These are phyloP conservation scores for Euleptes europaea DNA, from an alignment of 2,113 vertebrate species.

Conservation along the genomic window DNA sequence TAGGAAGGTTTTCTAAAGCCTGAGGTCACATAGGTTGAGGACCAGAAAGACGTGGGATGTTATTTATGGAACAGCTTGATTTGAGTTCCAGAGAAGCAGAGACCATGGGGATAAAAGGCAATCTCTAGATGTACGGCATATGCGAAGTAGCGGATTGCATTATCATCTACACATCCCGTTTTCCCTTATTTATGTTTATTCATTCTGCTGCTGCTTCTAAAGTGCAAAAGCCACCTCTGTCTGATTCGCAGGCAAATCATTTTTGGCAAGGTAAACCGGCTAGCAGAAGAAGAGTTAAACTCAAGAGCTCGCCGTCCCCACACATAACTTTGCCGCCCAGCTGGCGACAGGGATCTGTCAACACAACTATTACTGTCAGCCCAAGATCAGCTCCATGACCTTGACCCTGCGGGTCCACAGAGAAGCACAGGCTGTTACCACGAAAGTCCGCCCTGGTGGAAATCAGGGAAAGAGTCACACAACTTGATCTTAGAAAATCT, in stretches of 20 bases:
- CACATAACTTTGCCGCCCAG: constrained; percentile 75
- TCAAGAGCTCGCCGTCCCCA: constrained; percentile 51
- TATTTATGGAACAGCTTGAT: neutral
- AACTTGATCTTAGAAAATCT: constrained; percentile 42
- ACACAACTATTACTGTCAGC: constrained; percentile 93
- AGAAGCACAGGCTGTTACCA: constrained; percentile 74
- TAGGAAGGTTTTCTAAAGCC: neutral
- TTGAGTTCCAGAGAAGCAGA: neutral
- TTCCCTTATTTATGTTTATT: constrained; percentile 23
- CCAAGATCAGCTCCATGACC: constrained; percentile 77
- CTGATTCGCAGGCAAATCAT: constrained; percentile 3
- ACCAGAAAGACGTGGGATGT: neutral
- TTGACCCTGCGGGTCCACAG: constrained; percentile 87
- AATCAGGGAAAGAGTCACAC: constrained; percentile 40
- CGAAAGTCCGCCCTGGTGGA: constrained; percentile 36
- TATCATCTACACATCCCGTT: neutral
- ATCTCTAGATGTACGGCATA: too few relatives aligned
- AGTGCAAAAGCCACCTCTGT: neutral
- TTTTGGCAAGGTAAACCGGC: neutral
- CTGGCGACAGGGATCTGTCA: constrained; percentile 95
- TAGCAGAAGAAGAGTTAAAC: constrained; percentile 69
- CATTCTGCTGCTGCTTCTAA: constrained; percentile 7
- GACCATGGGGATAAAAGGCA: neutral
- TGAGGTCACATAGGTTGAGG: neutral
- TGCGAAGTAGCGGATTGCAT: neutral